These are phyloP conservation scores for Leptobrachium leishanense DNA, from an alignment of 2,113 vertebrate genomes.

Conservation along the genomic window DNA sequence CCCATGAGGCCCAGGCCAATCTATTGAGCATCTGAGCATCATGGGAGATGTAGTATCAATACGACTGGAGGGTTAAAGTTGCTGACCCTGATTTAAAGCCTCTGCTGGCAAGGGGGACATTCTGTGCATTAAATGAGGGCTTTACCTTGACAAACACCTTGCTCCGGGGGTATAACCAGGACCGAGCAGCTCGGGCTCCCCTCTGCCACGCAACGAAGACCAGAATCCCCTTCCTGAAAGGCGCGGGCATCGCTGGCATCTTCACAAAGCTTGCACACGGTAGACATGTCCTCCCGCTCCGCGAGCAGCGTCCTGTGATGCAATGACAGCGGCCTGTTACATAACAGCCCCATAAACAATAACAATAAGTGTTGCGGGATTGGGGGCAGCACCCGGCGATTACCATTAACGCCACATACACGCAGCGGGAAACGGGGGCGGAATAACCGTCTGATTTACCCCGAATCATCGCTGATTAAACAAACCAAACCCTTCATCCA, in stretches of 20 bases:
- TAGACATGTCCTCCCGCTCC: constrained; percentile 63
- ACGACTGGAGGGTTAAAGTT: too few relatives aligned
- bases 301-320: constrained; percentile 1
- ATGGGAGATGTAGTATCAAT: too few relatives aligned
- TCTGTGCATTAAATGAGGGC: not conserved
- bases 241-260: constrained; percentile 66
- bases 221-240: constrained; percentile 62
- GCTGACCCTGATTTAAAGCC: too few relatives aligned
- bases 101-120: too few relatives aligned
- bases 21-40: too few relatives aligned
- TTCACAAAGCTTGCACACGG: constrained; percentile 70
- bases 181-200: constrained; percentile 52
- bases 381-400: not conserved
- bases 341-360: not conserved
- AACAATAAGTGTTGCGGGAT: not conserved
- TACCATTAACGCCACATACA: not conserved
- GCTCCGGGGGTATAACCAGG: constrained; percentile 34
- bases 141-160: constrained; percentile 9
- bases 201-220: constrained; percentile 52
- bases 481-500: not conserved
- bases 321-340: not conserved
- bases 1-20: too few relatives aligned
- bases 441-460: not conserved
- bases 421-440: too few relatives aligned
- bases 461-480: not conserved